Evolutionary conservation across 2,113 vertebrate species (phyloP), one percentile per base, ranked within the genome.

Genomic region (Heterocephalus glaber): DNA sequence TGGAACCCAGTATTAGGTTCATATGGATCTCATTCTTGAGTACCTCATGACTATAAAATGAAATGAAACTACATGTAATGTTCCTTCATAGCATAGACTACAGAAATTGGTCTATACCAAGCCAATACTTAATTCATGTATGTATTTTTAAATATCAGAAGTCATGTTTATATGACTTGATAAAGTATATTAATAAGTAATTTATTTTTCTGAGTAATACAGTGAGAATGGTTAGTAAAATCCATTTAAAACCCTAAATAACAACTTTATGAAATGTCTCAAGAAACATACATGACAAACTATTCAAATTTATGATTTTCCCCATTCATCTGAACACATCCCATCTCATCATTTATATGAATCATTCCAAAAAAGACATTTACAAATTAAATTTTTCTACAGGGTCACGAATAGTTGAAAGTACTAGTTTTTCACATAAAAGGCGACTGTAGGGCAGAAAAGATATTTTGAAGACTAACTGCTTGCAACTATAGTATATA

Each of bases 401-500:
- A 63, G 10, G 77, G 33, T 65, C 58, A 95, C 60, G 0, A 93
- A 84, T 13, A 92, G 12, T 66, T 95, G 90, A 38, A 90, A 85
- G 94, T 30, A 61, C 17, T 68, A 93, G 35, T 30, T 92, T 76
- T 95, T 89, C 41, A 80, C 6, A 70, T 65, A 92, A 84, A 95
- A 88, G 89, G 17, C n/a, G 89, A 89, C 44, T 66, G 49, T 3
- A 70, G 49, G 58, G 41, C 30, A 88, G 14, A 65, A 85, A 91
- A 86, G 22, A 1, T n/a, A 86, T 38, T 89, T 26, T 65, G 8
- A 90, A 92, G 20, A 49, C 3, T 65, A 76, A 95, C 47, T 49
- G 47, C 47, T 49, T 49, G 47, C 47, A 49, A 93, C 2, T 60
- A 47, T 9, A 1, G 33, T 54, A 92, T 9, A 85, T 47, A 82